Conservation (phyloP, 2,888 invertebrate species). For the Amitus sp. region DNA sequence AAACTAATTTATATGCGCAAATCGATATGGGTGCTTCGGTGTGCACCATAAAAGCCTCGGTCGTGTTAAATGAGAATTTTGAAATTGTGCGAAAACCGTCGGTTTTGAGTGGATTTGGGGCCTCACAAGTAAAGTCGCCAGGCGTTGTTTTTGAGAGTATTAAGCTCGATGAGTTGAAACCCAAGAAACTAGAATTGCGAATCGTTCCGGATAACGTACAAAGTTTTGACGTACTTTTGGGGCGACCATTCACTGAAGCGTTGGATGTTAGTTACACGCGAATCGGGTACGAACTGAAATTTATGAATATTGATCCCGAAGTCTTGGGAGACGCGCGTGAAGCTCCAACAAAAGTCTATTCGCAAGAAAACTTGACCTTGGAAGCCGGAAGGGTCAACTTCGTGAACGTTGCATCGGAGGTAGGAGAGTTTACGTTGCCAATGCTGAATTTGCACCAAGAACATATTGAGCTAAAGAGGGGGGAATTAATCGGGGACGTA, state of each 20-base stretch:
- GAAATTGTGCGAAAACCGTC: not conserved
- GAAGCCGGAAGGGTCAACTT: not conserved
- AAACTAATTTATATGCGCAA: not conserved
- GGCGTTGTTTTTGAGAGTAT: slow-evolving; percentile 4
- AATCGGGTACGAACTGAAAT: not conserved
- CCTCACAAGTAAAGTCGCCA: slow-evolving; percentile 2
- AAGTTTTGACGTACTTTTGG: slow-evolving; percentile 12
- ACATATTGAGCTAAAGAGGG: too few species aligned
- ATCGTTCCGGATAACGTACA: slow-evolving; percentile 17
- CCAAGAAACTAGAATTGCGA: not conserved
- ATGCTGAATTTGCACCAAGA: too few species aligned
- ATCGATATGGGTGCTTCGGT: slow-evolving; percentile 20
- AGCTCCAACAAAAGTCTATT: too few species aligned
- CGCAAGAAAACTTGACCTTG: too few species aligned
- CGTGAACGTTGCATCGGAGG: not conserved
- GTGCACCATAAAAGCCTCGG: slow-evolving; percentile 12
- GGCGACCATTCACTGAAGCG: slow-evolving; percentile 16
- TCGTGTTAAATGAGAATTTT: not conserved
- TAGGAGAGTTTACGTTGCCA: not conserved
- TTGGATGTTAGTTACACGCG: slow-evolving; percentile 12
- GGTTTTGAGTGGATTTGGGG: slow-evolving; percentile 11
- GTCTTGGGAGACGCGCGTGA: too few species aligned
- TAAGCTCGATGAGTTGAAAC: not conserved
- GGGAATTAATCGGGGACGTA: not conserved
- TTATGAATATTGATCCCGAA: not conserved